A percentile compares a stretch with the other conserved stretches of the same genome.
These are phyloP conservation scores for Gari tellinella DNA, from an alignment of 2,888 invertebrate genomes.

Conservation along the genomic window DNA sequence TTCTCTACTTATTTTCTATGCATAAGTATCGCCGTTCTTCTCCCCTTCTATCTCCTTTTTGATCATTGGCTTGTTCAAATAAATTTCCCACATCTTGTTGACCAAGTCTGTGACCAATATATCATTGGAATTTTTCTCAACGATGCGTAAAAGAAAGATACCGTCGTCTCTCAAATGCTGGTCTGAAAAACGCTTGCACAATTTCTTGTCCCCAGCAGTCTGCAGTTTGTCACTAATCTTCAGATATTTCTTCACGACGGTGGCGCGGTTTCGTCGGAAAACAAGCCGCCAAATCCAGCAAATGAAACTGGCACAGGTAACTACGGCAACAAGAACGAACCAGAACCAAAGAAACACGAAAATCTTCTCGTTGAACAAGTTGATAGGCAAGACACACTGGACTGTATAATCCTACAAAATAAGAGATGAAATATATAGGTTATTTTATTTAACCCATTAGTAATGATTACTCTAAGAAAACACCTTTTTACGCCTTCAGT, in stretches of 20 bases:
- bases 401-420: slow-evolving; percentile 73
- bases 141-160: slow-evolving; percentile 75
- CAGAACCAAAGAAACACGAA: slow-evolving; percentile 81
- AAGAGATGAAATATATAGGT: background rate
- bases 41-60: slow-evolving; percentile 69
- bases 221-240: slow-evolving; percentile 74
- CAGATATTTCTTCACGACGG: slow-evolving; percentile 78
- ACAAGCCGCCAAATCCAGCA: slow-evolving; percentile 76
- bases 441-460: too few relatives aligned
- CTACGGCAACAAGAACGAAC: slow-evolving; percentile 75
- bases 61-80: slow-evolving; percentile 72
- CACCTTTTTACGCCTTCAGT: too few relatives aligned
- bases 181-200: slow-evolving; percentile 76
- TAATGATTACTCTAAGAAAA: too few relatives aligned
- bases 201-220: slow-evolving; percentile 73
- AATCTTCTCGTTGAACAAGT: slow-evolving; percentile 80
- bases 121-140: slow-evolving; percentile 78
- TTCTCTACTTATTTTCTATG: too few relatives aligned
- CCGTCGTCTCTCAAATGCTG: slow-evolving; percentile 78
- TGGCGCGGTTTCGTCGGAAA: slow-evolving; percentile 71
- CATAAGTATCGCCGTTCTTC: slow-evolving; percentile 62
- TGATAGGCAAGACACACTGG: slow-evolving; percentile 78
- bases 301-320: slow-evolving; percentile 75
- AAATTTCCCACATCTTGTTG: slow-evolving; percentile 73
- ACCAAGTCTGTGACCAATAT: slow-evolving; percentile 78